phyloP scores from a whole-genome alignment of 92 coral and sea anemone species.

The Porites divaricata region DNA sequence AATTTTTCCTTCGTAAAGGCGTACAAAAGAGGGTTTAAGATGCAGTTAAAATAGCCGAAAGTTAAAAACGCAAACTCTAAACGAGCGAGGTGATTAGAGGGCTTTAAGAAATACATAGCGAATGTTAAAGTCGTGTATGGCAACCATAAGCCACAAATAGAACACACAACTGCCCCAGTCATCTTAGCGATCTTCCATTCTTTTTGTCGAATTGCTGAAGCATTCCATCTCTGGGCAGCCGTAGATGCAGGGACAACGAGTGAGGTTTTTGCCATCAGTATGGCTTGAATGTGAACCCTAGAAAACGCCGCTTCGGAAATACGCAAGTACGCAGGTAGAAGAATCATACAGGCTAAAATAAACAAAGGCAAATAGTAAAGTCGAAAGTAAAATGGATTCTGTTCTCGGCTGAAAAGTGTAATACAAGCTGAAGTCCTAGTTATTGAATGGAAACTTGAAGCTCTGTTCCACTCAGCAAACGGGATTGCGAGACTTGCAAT shows the following conservation, averaged over 20 bases:
- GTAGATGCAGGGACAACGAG: conserved; percentile 55
- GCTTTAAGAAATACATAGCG: conserved; percentile 54
- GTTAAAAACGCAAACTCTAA: conserved; percentile 72
- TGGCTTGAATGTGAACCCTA: conserved; percentile 71
- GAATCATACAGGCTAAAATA: conserved; percentile 49
- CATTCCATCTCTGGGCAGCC: conserved; percentile 43
- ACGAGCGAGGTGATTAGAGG: conserved; percentile 45
- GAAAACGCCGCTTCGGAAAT: conserved; percentile 84
- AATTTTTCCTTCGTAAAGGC: conserved; percentile 89
- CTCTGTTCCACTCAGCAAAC: conserved; percentile 64
- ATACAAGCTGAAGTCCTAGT: conserved; percentile 32
- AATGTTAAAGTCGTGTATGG: conserved; percentile 82
- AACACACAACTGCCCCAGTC: conserved; percentile 84
- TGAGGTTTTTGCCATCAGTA: conserved; percentile 64
- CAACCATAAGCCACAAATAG: conserved; percentile 81
- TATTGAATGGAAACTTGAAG: not conserved
- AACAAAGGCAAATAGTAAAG: conserved; percentile 77
- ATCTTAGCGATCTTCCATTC: conserved; percentile 86
- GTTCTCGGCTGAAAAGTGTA: conserved; percentile 52
- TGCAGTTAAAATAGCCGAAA: conserved; percentile 82
- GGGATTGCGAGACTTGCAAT: conserved; percentile 53
- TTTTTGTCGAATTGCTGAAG: conserved; percentile 59
- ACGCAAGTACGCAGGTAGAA: conserved; percentile 78
- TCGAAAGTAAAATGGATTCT: conserved; percentile 48
- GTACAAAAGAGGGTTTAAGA: conserved; percentile 79